phyloP scores from a whole-genome alignment of 2,888 invertebrate genomes.

The Rhamphomyia laevipes region DNA sequence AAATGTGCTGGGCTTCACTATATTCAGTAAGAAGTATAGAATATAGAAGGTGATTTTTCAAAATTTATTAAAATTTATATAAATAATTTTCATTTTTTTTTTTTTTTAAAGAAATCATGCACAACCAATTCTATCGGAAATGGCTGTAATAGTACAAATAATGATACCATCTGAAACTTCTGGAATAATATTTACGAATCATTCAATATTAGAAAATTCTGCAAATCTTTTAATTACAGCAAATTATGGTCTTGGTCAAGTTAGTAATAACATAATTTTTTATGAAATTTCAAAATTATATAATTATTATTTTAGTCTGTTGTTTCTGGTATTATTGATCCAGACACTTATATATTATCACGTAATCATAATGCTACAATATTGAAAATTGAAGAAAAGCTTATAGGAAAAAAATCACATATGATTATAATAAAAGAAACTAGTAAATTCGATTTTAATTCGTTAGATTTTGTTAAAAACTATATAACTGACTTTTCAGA shows the following conservation, averaged over 20 bases:
- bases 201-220: constrained; percentile 62
- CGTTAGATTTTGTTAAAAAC: not conserved
- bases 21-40: constrained; percentile 63
- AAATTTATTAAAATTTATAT: constrained; percentile 13
- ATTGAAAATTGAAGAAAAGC: constrained; percentile 38
- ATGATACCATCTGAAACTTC: constrained; percentile 59
- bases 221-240: constrained; percentile 58
- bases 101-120: constrained; percentile 59
- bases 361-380: constrained; percentile 38
- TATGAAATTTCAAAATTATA: not conserved
- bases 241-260: constrained; percentile 75
- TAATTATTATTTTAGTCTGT: constrained; percentile 48
- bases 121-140: constrained; percentile 50
- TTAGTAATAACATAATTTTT: constrained; percentile 23
- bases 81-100: too few relatives aligned
- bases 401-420: constrained; percentile 45
- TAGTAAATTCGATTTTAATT: constrained; percentile 13
- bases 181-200: constrained; percentile 72
- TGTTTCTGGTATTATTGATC: constrained; percentile 65
- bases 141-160: constrained; percentile 71
- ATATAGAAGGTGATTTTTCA: constrained; percentile 48
- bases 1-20: constrained; percentile 73
- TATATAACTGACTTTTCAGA: not conserved
- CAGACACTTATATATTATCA: constrained; percentile 55
- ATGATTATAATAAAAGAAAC: constrained; percentile 39